phyloP scores from a whole-genome alignment of 2,888 invertebrate genomes.

The Dicranocentrus wangi region DNA sequence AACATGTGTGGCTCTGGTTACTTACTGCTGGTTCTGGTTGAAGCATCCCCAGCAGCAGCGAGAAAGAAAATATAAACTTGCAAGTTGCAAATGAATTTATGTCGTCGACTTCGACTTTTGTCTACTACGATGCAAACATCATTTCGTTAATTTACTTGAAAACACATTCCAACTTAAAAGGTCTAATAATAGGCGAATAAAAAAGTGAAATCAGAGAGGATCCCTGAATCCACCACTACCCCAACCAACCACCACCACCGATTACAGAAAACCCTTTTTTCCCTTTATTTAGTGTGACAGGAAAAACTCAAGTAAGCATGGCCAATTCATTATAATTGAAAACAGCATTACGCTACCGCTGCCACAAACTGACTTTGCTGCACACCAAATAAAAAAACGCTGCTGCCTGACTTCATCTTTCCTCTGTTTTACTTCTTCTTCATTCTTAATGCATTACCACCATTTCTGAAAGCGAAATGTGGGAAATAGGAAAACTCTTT shows the following conservation, averaged over 20 bases:
- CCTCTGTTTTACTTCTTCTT: background rate
- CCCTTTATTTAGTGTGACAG: conserved; percentile 39
- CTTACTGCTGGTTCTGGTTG: too few species aligned
- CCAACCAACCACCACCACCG: background rate
- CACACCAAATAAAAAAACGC: background rate
- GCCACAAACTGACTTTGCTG: background rate
- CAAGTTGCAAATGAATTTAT: too few species aligned
- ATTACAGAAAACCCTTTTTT: conserved; percentile 16
- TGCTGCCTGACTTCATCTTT: background rate
- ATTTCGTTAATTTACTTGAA: conserved; percentile 3
- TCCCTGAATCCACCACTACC: conserved; percentile 18
- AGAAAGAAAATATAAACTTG: too few species aligned
- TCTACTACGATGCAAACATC: too few species aligned
- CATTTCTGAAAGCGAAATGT: conserved; percentile 26
- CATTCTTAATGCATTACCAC: conserved; percentile 9
- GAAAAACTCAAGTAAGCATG: conserved; percentile 48
- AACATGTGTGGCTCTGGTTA: too few species aligned
- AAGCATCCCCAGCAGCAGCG: too few species aligned
- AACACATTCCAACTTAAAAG: background rate
- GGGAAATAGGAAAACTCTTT: conserved; percentile 29
- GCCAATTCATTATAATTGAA: conserved; percentile 37
- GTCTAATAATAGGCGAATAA: conserved; percentile 28
- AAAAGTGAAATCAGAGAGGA: conserved; percentile 58
- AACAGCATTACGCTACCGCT: conserved; percentile 17
- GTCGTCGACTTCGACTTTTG: too few species aligned